Evolutionary conservation across 2,113 vertebrate species (phyloP), one percentile per base, ranked within the genome.

Genomic region (Columba janthina): DNA sequence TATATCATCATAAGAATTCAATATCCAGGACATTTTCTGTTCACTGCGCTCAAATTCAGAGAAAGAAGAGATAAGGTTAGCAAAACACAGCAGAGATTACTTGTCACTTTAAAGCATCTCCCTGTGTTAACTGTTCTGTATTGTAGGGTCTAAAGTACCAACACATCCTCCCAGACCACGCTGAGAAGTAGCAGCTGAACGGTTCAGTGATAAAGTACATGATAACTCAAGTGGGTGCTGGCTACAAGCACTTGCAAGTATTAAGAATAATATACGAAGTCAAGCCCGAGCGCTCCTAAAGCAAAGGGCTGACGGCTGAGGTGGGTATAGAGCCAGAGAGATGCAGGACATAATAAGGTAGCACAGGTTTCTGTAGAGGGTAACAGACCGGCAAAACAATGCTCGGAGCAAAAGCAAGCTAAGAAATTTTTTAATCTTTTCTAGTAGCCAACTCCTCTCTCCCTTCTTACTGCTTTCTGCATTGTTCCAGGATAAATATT

Each of bases 1-100:
- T 97, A 75, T 20, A 96, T 97, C 89, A 95, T 95, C 80, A 87
- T 95, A 93, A 97, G 79, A 88, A 93, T 93, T 94, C 94, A 93
- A 91, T 97, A 94, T 87, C 76, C 89, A 89, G 62, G 91, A 88
- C 70, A 62, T 87, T 80, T 70, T 40, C 87, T 90, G 70, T 88
- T 91, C 90, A 64, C 76, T 76, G 65, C 79, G 61, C 71, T 80
- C 83, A 80, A 93, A 95, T 83, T 66, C 57, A 90, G 78, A 86
- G 73, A 56, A 94, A 88, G 92, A 90, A 0, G 15, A 97, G 84
- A 96, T 82, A 96, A 85, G 51, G 89, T 88, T 95, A 95, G 94
- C 70, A 96, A 97, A 98, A 96, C 92, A 89, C 80, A 92, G 83
- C 72, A 91, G 61, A 78, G 85, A 97, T 94, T 96, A 84, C 70